Conservation (phyloP, 2,113 vertebrate genomes). For the Electrona antarctica region DNA sequence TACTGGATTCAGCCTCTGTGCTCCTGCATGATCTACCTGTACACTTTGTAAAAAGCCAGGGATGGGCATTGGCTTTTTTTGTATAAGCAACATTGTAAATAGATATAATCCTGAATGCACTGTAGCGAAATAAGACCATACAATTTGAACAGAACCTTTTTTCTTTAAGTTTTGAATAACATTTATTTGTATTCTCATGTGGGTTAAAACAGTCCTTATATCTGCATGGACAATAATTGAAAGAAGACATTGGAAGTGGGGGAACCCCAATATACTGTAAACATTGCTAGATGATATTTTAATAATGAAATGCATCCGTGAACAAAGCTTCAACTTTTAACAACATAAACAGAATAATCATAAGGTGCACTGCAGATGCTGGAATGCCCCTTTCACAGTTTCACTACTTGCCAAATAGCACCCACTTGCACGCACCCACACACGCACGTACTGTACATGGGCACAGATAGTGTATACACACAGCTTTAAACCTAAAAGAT, state of each 20-base stretch:
- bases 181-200: constrained; percentile 40
- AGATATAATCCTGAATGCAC: constrained; percentile 73
- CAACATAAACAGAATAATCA: constrained; percentile 20
- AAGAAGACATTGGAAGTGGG: not conserved
- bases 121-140: constrained; percentile 62
- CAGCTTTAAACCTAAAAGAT: constrained; percentile 59
- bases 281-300: constrained; percentile 3
- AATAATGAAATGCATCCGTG: constrained; percentile 29
- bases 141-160: constrained; percentile 54
- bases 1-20: constrained; percentile 49
- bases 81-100: constrained; percentile 76
- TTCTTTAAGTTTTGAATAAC: constrained; percentile 41
- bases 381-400: constrained; percentile 51
- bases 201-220: constrained; percentile 37
- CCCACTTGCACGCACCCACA: not conserved
- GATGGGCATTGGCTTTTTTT: constrained; percentile 67
- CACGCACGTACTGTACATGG: not conserved
- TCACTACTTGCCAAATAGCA: constrained; percentile 17
- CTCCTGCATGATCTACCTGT: constrained; percentile 74
- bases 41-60: constrained; percentile 71
- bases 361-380: constrained; percentile 16
- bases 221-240: constrained; percentile 53
- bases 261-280: constrained; percentile 21
- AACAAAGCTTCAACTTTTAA: constrained; percentile 40
- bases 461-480: not conserved